A percentile compares a stretch with the other conserved stretches of the same genome.
Evolutionary conservation across 37 sponge, comb jelly and placozoan species (phyloP).

Genomic region (Hormiphora californensis): DNA sequence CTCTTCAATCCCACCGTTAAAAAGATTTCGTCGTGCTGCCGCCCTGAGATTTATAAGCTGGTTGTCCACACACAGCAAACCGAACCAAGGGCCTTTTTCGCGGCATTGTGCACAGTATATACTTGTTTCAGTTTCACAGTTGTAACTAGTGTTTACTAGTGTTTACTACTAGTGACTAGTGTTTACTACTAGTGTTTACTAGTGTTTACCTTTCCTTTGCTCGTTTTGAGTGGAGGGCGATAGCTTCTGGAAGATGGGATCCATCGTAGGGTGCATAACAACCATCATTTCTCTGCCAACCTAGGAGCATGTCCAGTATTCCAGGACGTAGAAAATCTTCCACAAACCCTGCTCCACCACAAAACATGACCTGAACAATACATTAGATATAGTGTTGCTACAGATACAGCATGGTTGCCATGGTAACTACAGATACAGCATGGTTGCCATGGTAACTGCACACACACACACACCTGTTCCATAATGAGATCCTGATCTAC

Average conservation of each 20-base stretch:
- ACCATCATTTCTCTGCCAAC: conserved; percentile 11
- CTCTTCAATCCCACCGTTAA: not conserved
- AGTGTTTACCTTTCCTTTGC: not conserved
- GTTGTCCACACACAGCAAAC: too few relatives aligned
- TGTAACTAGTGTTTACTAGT: too few relatives aligned
- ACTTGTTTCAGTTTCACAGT: too few relatives aligned
- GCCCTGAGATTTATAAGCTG: not conserved
- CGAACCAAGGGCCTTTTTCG: too few relatives aligned
- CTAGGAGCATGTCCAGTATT: conserved; percentile 10
- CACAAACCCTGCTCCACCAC: conserved; percentile 17
- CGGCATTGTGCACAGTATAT: too few relatives aligned
- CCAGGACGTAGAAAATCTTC: not conserved
- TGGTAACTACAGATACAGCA: too few relatives aligned
- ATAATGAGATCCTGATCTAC: conserved; percentile 31
- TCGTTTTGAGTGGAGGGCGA: not conserved
- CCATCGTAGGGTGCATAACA: conserved; percentile 48
- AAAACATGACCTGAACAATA: conserved; percentile 28
- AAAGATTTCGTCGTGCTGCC: not conserved
- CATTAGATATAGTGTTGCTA: too few relatives aligned
- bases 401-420: too few relatives aligned
- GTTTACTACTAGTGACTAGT: too few relatives aligned
- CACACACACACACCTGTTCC: conserved; percentile 47
- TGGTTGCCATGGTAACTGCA: too few relatives aligned
- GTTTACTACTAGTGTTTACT: too few relatives aligned
- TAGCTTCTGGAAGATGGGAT: not conserved